Base-by-base conservation (phyloP, 2,113 vertebrate genomes). In the Phyllopteryx taeniolatus region DNA sequence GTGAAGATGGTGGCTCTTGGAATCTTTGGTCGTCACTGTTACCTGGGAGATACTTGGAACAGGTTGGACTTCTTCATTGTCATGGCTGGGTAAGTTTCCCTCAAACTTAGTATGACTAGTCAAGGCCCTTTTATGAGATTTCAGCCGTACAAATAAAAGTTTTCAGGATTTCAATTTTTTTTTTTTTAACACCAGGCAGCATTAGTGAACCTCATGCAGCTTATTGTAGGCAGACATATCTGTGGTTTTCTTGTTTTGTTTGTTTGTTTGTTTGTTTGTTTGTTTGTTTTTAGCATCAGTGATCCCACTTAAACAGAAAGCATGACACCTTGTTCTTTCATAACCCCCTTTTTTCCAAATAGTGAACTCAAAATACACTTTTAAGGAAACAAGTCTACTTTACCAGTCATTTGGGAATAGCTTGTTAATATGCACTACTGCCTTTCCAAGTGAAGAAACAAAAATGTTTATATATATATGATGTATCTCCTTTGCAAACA, bases 1-100 rank as follows among this genome's bases (percentile, higher is more conserved):
- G 91, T 98, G 83, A 99, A 99, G 93, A 99, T 99, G 98, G 91
- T 98, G 33, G 98, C 98, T 22, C 92, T 99, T 67, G 98, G 98
- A 71, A 96, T 99, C 77, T 99, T 98, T 0, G 98, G 98, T 47
- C 95, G 93, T 83, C 96, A 95, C 79, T 99, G 98, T 89, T 99
- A 99, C 91, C 94, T 99, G 70, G 98, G 98, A 3, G 98, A 99
- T 86, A 98, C 98, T 0, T 99, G 98, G 98, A 99, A 99, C 79
- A 91, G 98, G 75, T 93, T 99, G 91, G 98, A 99, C 88, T 98
- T 99, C 93, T 98, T 99, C 91, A 99, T 99, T 14, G 98, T 99
- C 87, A 96, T 98, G 95, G 92, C 98, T 0, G 98, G 98, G 98
- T 98, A 80, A 88, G 31, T 61, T 61, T 12, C 13, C 53, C 53